Evolutionary conservation across 2,888 invertebrate genomes (phyloP).

Genomic region (Gymnosoma rotundatum): DNA sequence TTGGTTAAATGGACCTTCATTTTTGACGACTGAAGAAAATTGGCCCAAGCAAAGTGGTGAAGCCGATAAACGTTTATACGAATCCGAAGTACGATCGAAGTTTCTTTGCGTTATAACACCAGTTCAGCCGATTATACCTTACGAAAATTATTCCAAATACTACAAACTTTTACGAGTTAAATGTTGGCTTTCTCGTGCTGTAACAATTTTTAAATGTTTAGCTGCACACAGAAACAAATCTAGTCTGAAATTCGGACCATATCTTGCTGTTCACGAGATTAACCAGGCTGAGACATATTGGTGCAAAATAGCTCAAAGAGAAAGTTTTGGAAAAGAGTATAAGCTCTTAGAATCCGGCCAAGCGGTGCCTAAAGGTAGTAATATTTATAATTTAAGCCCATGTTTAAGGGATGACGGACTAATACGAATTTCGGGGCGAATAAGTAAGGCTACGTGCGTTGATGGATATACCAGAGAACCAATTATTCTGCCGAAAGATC

Average conservation of each 20-base stretch:
- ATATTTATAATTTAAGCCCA: background rate
- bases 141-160: constrained; percentile 7
- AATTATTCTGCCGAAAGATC: background rate
- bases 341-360: background rate
- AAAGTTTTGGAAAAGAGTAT: background rate
- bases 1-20: too few species aligned
- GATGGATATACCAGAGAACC: background rate
- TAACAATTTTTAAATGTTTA: background rate
- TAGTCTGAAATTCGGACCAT: background rate
- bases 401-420: background rate
- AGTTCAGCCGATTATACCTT: background rate
- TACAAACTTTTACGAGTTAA: background rate
- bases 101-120: background rate
- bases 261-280: too few species aligned
- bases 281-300: background rate
- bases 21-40: too few species aligned
- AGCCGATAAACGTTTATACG: background rate
- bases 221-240: background rate
- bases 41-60: too few species aligned
- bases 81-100: constrained; percentile 1
- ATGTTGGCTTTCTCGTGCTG: constrained; percentile 2
- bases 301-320: background rate
- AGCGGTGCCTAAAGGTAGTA: background rate
- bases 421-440: background rate
- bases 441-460: background rate